These are phyloP conservation scores for Drosophila leonis DNA, from an alignment of 2,888 invertebrate species.

Conservation along the genomic window DNA sequence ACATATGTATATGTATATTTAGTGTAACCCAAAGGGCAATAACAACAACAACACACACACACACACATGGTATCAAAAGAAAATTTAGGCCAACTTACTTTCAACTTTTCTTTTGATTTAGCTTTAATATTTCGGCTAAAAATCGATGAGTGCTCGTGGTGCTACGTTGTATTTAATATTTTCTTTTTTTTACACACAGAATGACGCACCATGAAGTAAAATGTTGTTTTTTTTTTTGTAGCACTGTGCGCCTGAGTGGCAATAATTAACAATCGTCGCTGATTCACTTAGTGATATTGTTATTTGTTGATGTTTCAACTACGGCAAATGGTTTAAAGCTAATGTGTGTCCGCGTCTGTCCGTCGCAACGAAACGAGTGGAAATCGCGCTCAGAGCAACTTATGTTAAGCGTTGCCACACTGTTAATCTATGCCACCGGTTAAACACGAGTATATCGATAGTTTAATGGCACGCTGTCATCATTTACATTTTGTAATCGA, in stretches of 20 bases:
- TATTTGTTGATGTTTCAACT: constrained; percentile 36
- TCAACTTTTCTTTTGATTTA: constrained; percentile 39
- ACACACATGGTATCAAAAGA: constrained; percentile 13
- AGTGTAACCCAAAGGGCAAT: background rate
- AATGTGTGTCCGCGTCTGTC: constrained; percentile 48
- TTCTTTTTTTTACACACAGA: constrained; percentile 11
- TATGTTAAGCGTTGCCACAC: constrained; percentile 40
- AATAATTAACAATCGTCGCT: constrained; percentile 31
- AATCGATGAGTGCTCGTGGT: constrained; percentile 59
- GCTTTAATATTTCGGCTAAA: constrained; percentile 48
- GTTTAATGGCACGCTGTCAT: constrained; percentile 2
- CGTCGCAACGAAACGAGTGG: constrained; percentile 50
- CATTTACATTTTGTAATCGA: background rate
- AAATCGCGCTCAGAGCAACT: constrained; percentile 42
- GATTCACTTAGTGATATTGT: constrained; percentile 48
- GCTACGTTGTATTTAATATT: constrained; percentile 22
- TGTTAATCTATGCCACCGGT: constrained; percentile 2
- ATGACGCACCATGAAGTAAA: constrained; percentile 42
- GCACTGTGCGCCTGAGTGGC: constrained; percentile 46
- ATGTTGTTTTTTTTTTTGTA: constrained; percentile 18
- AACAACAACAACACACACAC: constrained; percentile 13
- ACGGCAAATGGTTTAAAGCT: constrained; percentile 37
- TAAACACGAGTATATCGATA: constrained; percentile 26
- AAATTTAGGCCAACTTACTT: constrained; percentile 54
- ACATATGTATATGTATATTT: constrained; percentile 11